These are phyloP conservation scores for Zoroaster sp. DNA, from an alignment of 53 echinoderm and acorn worm species.

Conservation along the genomic window DNA sequence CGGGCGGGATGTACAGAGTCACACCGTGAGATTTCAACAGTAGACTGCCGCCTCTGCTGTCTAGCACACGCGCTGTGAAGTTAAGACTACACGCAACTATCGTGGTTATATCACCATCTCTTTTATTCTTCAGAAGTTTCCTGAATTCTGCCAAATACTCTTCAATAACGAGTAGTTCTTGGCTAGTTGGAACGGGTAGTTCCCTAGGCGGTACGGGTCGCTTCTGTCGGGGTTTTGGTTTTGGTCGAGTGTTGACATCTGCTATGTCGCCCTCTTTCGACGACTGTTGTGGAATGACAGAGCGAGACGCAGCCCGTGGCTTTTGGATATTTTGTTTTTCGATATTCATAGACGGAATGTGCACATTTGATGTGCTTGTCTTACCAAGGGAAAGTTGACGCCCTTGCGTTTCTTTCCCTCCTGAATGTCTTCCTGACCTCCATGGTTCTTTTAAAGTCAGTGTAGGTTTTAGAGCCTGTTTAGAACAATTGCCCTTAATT, in stretches of 20 bases:
- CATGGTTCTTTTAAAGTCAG: no score
- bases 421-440: no score
- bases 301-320: no score
- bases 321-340: no score
- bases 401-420: no score
- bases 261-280: not conserved
- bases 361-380: no score
- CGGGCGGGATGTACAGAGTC: not conserved
- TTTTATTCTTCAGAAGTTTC: not conserved
- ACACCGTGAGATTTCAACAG: not conserved
- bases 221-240: no score
- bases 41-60: not conserved
- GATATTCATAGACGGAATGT: no score
- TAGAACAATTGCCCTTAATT: no score
- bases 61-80: not conserved
- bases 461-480: no score
- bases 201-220: not conserved
- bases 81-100: not conserved
- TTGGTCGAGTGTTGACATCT: not conserved
- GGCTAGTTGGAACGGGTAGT: not conserved
- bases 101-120: not conserved
- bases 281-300: no score
- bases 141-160: not conserved
- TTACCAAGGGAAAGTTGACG: no score
- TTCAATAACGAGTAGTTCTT: not conserved